Conservation (phyloP, 64 coral and sea anemone genomes). For the Pocillopora verrucosa region DNA sequence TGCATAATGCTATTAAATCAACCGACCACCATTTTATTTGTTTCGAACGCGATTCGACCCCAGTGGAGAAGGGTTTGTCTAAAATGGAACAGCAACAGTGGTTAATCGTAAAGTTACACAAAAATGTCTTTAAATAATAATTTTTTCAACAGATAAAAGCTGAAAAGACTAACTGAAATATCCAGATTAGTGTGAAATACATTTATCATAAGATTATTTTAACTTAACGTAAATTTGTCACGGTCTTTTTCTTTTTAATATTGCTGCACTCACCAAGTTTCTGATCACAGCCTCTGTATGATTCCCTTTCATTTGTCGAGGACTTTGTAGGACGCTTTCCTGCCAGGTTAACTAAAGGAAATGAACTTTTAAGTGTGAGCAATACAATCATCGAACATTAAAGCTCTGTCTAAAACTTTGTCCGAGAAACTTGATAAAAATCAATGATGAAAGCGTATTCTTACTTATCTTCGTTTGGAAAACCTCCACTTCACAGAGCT, state of each 20-base stretch:
- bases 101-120: not conserved
- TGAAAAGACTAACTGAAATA: not conserved
- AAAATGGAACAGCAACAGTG: not conserved
- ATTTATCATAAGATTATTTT: not conserved
- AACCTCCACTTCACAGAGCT: too few species aligned
- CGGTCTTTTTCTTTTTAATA: not conserved
- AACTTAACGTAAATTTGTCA: not conserved
- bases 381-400: too few species aligned
- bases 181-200: too few species aligned
- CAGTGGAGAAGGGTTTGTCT: not conserved
- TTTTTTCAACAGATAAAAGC: not conserved
- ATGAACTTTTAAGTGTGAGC: too few species aligned
- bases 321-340: not conserved
- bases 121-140: not conserved
- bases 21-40: not conserved
- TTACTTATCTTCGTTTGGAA: too few species aligned
- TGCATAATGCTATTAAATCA: not conserved
- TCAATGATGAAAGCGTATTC: too few species aligned
- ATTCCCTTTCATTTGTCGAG: too few species aligned
- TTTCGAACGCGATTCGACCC: too few species aligned
- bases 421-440: too few species aligned
- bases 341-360: not conserved
- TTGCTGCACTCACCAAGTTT: not conserved
- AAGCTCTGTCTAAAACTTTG: too few species aligned
- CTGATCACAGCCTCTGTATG: conserved; percentile 1